Base-by-base conservation (phyloP, 1,140 invertebrate genomes). In the Apis florea region DNA sequence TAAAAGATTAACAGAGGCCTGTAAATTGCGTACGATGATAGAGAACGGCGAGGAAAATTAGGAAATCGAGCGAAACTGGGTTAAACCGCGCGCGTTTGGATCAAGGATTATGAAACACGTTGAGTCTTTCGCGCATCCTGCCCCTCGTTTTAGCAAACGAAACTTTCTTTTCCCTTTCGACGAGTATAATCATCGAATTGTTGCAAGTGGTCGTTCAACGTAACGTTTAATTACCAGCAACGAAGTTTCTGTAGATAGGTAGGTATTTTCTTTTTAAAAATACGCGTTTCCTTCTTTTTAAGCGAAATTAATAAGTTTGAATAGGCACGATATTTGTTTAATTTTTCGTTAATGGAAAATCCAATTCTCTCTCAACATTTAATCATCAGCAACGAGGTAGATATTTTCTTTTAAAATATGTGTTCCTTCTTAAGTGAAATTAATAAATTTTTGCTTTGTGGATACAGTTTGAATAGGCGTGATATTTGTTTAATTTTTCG, bases 81-180 rank as follows among this genome's bases (percentile, higher is more conserved):
- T 79, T 78, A 71, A 71, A 79, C 15, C 15, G 54, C 47, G 56
- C 24, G 26, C 15, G 49, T 72, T 71, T 26, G 26, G 11, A 58
- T 63, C 21, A 19, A 69, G 31, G 12, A 71, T 81, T 81, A 51
- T 17, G 61, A 75, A 75, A 81, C 49, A 2, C 47, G 63, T 79
- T 71, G 26, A 67, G 56, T 67, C 53, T 81, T 71, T 67, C 63
- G 71, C 26, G 63, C 79, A 81, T 81, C 63, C 71, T 51, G 47
- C 24, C 2, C 40, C 61, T 74, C 49, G 26, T 53, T 75, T 67
- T 59, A 72, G 54, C 47, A 31, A 70, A 71, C 21, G 6, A 63
- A n/a, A 61, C 63, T 75, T 74, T 67, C 71, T 81, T 75, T 67
- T 58, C 31, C 61, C n/a, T 73, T 80, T 56, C 70, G 53, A 59